Evolutionary conservation across 2,888 invertebrate genomes (phyloP).

Genomic region (Miltochrista miniata): DNA sequence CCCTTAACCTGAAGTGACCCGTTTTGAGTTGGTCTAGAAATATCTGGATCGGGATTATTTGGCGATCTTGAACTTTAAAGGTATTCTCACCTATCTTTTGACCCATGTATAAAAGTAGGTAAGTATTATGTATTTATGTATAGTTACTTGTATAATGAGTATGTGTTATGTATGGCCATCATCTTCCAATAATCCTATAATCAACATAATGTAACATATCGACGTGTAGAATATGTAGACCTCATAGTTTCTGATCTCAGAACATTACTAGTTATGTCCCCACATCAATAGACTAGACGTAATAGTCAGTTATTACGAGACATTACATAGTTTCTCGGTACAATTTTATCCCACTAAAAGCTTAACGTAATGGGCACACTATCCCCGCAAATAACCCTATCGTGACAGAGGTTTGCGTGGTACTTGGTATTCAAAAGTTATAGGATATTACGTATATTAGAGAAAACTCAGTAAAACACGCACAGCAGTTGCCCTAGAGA

Average conservation of each 20-base stretch:
- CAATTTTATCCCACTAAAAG: neutral
- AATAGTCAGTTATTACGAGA: neutral
- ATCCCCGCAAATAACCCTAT: slow-evolving; percentile 6
- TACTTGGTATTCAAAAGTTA: slow-evolving; percentile 25
- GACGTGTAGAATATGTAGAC: too few relatives aligned
- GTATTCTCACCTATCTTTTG: too few relatives aligned
- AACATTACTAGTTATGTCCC: neutral
- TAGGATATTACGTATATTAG: slow-evolving; percentile 25
- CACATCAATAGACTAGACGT: neutral
- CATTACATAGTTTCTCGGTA: slow-evolving; percentile 1
- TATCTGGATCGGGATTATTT: too few relatives aligned
- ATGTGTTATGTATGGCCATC: slow-evolving; percentile 8
- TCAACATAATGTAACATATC: too few relatives aligned
- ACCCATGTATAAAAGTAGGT: too few relatives aligned
- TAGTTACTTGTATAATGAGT: neutral
- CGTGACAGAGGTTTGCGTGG: slow-evolving; percentile 34
- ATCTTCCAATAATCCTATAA: too few relatives aligned
- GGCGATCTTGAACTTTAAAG: too few relatives aligned
- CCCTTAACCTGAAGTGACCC: too few relatives aligned
- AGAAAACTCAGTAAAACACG: slow-evolving; percentile 16
- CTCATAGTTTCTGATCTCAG: too few relatives aligned
- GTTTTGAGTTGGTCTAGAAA: too few relatives aligned
- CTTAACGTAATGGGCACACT: slow-evolving; percentile 4
- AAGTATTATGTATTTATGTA: too few relatives aligned
- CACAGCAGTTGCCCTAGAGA: neutral